Evolutionary conservation across 1,140 invertebrate species (phyloP).

Genomic region (Temnothorax curvispinosus): DNA sequence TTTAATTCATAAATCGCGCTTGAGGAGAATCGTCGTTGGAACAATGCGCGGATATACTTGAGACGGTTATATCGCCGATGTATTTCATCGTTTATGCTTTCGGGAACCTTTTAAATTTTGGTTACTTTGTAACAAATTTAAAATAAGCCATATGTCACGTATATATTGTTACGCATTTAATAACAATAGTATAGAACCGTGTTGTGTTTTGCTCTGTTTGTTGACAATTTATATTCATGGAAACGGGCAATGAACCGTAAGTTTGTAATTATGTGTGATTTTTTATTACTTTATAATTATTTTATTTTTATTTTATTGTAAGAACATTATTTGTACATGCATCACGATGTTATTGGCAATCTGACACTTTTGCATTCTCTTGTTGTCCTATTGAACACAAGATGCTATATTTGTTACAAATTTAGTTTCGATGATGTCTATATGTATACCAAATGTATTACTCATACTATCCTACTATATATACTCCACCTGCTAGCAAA

Average conservation of each 20-base stretch:
- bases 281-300: not conserved
- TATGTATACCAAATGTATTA: constrained; percentile 36
- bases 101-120: not conserved
- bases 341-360: not conserved
- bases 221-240: not conserved
- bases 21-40: not conserved
- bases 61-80: not conserved
- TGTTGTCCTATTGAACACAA: not conserved
- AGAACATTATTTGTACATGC: not conserved
- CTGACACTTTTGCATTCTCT: not conserved
- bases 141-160: constrained; percentile 18
- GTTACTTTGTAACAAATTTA: not conserved
- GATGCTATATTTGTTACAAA: constrained; percentile 37
- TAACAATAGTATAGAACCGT: not conserved
- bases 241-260: not conserved
- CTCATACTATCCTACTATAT: constrained; percentile 19
- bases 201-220: not conserved
- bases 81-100: not conserved
- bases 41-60: not conserved
- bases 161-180: not conserved
- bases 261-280: not conserved
- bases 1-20: constrained; percentile 33
- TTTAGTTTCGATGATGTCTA: constrained; percentile 42
- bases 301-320: not conserved
- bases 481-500: constrained; percentile 3